These are phyloP conservation scores for Podarcis cretensis DNA, from an alignment of 2,113 vertebrate genomes.

Conservation along the genomic window DNA sequence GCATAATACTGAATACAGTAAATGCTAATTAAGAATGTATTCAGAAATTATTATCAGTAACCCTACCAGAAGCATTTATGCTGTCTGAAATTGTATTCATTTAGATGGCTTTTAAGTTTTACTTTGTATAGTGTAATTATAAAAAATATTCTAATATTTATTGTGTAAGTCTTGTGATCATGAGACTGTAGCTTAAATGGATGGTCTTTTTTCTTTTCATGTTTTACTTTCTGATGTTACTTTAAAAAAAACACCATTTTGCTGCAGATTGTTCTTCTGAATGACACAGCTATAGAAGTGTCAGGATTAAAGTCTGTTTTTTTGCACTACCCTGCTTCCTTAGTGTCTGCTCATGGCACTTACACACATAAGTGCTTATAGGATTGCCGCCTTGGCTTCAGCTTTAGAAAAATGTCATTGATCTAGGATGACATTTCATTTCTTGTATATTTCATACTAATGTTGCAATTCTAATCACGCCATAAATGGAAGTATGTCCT, in stretches of 20 bases:
- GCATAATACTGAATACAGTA: background rate
- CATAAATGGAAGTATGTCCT: background rate
- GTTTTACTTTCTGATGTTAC: background rate
- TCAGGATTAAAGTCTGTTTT: background rate
- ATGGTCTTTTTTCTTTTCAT: too few relatives aligned
- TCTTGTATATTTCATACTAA: background rate
- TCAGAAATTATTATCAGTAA: background rate
- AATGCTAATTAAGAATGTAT: background rate
- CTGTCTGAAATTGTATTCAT: background rate
- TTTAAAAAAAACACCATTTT: background rate
- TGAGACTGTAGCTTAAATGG: background rate
- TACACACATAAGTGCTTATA: background rate
- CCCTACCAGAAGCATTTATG: background rate
- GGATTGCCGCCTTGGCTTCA: background rate
- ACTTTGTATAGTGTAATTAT: background rate
- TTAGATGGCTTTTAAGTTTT: background rate
- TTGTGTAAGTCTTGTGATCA: background rate
- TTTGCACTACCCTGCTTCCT: background rate
- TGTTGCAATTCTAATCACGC: background rate
- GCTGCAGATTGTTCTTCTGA: background rate
- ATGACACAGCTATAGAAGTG: too few relatives aligned
- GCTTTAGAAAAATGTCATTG: background rate
- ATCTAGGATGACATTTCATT: too few relatives aligned
- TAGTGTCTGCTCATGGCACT: background rate
- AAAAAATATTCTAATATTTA: background rate